phyloP scores from a whole-genome alignment of 1,140 invertebrate genomes.

The Cardiocondyla obscurior region DNA sequence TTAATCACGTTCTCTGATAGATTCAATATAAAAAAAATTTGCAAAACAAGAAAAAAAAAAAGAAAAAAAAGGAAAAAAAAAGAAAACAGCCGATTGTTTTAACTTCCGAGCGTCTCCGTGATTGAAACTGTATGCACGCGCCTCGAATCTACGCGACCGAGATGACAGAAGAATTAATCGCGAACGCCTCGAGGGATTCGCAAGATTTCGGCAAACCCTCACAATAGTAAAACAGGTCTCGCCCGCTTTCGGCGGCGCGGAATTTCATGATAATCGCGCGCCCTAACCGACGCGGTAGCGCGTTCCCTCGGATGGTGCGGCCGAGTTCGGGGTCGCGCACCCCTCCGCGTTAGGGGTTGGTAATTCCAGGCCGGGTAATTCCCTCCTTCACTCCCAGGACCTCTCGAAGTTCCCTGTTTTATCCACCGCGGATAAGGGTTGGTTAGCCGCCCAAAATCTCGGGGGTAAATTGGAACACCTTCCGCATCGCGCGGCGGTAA shows the following conservation, averaged over 20 bases:
- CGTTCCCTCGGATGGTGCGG: conserved; percentile 52
- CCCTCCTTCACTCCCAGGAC: conserved; percentile 40
- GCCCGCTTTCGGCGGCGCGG: background rate
- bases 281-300: conserved; percentile 24
- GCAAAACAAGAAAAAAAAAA: too few species aligned
- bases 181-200: background rate
- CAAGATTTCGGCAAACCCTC: conserved; percentile 30
- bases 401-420: conserved; percentile 75
- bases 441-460: conserved; percentile 45
- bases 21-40: background rate
- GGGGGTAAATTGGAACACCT: conserved; percentile 73
- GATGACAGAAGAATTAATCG: background rate
- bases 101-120: background rate
- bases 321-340: conserved; percentile 1
- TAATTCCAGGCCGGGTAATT: conserved; percentile 45
- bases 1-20: background rate
- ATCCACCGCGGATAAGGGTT: conserved; percentile 77
- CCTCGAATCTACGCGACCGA: background rate
- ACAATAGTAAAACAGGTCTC: conserved; percentile 35
- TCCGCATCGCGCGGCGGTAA: conserved; percentile 79
- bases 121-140: background rate
- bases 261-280: conserved; percentile 53
- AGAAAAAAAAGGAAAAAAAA: too few species aligned
- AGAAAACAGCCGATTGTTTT: background rate
- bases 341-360: conserved; percentile 66